Conservation (phyloP, 2,113 vertebrate genomes). For the Alethe diademata region DNA sequence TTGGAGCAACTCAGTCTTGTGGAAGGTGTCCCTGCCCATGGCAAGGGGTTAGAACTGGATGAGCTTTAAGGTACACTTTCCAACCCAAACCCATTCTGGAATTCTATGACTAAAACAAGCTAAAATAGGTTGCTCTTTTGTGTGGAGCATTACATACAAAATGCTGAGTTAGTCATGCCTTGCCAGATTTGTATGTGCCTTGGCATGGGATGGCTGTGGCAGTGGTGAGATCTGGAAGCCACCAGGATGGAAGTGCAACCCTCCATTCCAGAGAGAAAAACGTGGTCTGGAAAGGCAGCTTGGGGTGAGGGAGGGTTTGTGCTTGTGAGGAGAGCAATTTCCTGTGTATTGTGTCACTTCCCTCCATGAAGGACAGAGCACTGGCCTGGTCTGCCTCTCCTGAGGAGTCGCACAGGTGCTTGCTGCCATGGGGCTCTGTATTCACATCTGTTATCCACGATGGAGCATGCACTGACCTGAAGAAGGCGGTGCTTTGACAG, state of each 20-base stretch:
- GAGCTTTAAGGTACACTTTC: neutral
- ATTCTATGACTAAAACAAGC: neutral
- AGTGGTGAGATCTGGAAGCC: neutral
- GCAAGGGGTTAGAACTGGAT: neutral
- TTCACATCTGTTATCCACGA: neutral
- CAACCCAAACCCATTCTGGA: neutral
- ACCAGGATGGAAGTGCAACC: accelerated
- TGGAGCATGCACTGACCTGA: neutral
- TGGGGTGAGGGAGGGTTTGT: neutral
- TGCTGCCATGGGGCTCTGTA: accelerated
- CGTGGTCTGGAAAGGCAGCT: neutral
- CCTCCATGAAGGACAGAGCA: neutral
- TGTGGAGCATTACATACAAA: neutral
- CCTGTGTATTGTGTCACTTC: neutral
- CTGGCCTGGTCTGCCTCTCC: neutral
- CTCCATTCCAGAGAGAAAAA: neutral
- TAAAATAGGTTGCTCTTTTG: neutral
- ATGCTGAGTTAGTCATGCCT: neutral
- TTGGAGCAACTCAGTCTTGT: neutral
- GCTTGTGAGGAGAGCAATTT: neutral
- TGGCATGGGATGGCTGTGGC: neutral
- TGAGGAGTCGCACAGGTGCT: neutral
- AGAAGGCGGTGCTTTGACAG: neutral
- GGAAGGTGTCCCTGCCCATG: neutral
- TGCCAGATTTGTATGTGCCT: neutral